Conservation (phyloP, 2,888 invertebrate species). For the Volucella inflata region DNA sequence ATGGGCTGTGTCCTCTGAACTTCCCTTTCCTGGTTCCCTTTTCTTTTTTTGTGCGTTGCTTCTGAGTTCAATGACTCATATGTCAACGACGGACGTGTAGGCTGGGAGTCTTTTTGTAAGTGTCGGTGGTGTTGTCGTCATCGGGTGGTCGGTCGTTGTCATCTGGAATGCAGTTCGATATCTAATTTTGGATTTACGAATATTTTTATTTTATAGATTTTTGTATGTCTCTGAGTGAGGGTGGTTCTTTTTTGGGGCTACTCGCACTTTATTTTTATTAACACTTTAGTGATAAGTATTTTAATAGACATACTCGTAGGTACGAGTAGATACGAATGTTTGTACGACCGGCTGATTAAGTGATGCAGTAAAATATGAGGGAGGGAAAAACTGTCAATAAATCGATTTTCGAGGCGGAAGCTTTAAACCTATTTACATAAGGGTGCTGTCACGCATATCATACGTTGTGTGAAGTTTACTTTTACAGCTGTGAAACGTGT, state of each 20-base stretch:
- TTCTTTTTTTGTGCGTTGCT: too few relatives aligned
- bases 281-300: constrained; percentile 52
- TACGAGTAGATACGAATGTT: too few relatives aligned
- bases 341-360: neutral
- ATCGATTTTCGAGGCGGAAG: constrained; percentile 13
- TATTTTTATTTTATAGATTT: constrained; percentile 47
- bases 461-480: too few relatives aligned
- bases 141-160: constrained; percentile 25
- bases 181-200: constrained; percentile 50
- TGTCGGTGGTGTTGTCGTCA: constrained; percentile 1
- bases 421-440: constrained; percentile 18
- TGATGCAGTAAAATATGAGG: constrained; percentile 9
- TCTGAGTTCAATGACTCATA: constrained; percentile 65
- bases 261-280: constrained; percentile 34
- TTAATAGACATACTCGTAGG: neutral
- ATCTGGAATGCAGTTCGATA: constrained; percentile 49
- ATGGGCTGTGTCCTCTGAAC: constrained; percentile 51
- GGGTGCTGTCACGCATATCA: neutral
- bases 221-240: neutral
- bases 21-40: constrained; percentile 54
- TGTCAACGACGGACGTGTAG: constrained; percentile 23
- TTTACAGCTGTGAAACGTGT: too few relatives aligned
- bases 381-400: constrained; percentile 26
- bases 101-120: constrained; percentile 4
- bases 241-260: constrained; percentile 1